Base-by-base conservation (phyloP, 2,888 invertebrate species). In the Agelastica alni region DNA sequence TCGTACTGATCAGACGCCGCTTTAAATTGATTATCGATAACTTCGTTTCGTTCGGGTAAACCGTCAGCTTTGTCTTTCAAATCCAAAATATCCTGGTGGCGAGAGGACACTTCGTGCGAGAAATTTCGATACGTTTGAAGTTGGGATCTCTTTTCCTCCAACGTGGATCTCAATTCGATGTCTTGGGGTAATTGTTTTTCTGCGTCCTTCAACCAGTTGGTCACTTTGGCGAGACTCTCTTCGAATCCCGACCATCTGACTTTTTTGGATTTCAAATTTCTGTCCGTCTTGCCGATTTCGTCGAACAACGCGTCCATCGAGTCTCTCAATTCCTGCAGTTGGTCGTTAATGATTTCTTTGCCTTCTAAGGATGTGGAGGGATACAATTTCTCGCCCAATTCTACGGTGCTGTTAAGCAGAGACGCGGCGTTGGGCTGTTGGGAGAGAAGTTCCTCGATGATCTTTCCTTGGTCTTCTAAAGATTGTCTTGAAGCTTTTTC, bases 131-230 rank as follows among this genome's bases (percentile, higher is more conserved):
- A 96, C 0, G 87, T 83, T 72, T 91, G 91, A 30, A 96, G 78
- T 74, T 95, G 93, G 32, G 87, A 87, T 56, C 92, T 86, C 76
- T 96, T 96, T 73, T 96, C 96, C 75, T 96, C 95, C 55, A 96
- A 78, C 0, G 92, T 93, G 0, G 91, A 86, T 70, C 88, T 91
- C 2, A 93, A 74, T 70, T 91, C 89, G 31, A 94, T 84, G 63
- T 93, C 90, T 47, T 83, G 81, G 0, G 89, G 88, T 16, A 96
- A 76, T 63, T 89, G 85, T 56, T 83, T 82, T 70, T 93, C 91
- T 4, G 88, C 85, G 47, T 84, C 81, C 32, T 83, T 82, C 49
- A 96, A 73, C 96, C 96, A 96, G 46, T 81, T 81, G 65, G 88
- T 84, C 17, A 96, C 85, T 34, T 82, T 84, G 51, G 89, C 89